These are phyloP conservation scores for Gastracanthus pulcherrimus DNA, from an alignment of 2,888 invertebrate genomes.

Conservation along the genomic window DNA sequence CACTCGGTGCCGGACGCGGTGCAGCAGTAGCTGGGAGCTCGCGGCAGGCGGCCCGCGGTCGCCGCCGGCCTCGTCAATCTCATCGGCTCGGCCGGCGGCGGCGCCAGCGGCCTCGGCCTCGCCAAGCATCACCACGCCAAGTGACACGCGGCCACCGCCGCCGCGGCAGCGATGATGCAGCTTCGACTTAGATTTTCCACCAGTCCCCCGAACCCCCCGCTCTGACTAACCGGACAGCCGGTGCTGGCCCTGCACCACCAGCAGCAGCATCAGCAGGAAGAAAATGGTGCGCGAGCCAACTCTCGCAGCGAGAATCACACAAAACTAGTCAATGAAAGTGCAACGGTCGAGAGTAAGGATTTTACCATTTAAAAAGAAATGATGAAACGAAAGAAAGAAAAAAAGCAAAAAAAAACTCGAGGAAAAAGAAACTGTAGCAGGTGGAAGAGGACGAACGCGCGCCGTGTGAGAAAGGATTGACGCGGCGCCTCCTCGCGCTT, in stretches of 20 bases:
- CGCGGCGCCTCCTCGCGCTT: background rate
- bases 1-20: constrained; percentile 70
- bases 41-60: constrained; percentile 36
- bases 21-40: constrained; percentile 44
- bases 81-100: no score
- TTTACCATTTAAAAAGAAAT: constrained; percentile 59
- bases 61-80: no score
- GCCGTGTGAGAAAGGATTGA: no score
- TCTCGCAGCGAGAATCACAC: constrained; percentile 60
- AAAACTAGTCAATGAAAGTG: constrained; percentile 78
- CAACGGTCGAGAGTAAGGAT: constrained; percentile 74
- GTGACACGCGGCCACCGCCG: constrained; percentile 21
- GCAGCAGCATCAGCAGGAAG: background rate
- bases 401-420: background rate
- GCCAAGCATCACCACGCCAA: background rate
- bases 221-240: no score
- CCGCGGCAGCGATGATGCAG: background rate
- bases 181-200: no score
- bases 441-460: no score
- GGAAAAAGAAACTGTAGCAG: background rate
- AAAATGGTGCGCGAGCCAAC: no score
- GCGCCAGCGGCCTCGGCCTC: background rate
- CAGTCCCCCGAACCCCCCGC: background rate
- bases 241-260: background rate
- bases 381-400: constrained; percentile 16